These are phyloP conservation scores for Thryonomys swinderianus DNA, from an alignment of 2,113 vertebrate species.

Conservation along the genomic window DNA sequence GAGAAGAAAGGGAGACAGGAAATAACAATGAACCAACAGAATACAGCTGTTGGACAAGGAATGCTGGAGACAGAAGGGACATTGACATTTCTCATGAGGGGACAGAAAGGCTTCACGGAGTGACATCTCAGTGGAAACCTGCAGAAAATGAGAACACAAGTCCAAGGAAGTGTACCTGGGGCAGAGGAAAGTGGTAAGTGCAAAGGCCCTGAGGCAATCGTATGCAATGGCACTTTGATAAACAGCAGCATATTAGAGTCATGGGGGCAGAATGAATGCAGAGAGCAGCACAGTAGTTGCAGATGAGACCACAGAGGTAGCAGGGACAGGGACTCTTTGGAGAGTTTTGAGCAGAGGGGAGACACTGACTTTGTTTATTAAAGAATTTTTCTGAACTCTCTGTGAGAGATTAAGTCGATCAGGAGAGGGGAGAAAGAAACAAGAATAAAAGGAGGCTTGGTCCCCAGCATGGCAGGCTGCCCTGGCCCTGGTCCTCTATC, in stretches of 20 bases:
- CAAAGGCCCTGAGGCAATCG: neutral
- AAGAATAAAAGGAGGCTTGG: neutral
- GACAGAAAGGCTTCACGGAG: neutral
- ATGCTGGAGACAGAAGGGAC: neutral
- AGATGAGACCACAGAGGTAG: neutral
- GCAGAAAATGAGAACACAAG: neutral
- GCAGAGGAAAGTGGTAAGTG: neutral
- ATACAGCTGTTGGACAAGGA: neutral
- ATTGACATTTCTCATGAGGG: neutral
- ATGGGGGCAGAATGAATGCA: neutral
- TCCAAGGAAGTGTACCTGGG: neutral
- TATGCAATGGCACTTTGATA: neutral
- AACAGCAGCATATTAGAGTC: neutral
- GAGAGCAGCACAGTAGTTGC: neutral
- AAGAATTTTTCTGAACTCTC: neutral
- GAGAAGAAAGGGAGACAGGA: neutral
- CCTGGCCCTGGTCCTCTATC: neutral
- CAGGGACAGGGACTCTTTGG: neutral
- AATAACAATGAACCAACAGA: neutral
- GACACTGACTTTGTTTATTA: neutral
- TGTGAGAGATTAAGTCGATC: neutral
- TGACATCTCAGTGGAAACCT: neutral
- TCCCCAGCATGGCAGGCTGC: neutral
- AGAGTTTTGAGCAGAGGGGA: neutral
- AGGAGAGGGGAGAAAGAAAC: neutral